phyloP scores from a whole-genome alignment of 1,140 invertebrate species.

The Oncopeltus fasciatus region DNA sequence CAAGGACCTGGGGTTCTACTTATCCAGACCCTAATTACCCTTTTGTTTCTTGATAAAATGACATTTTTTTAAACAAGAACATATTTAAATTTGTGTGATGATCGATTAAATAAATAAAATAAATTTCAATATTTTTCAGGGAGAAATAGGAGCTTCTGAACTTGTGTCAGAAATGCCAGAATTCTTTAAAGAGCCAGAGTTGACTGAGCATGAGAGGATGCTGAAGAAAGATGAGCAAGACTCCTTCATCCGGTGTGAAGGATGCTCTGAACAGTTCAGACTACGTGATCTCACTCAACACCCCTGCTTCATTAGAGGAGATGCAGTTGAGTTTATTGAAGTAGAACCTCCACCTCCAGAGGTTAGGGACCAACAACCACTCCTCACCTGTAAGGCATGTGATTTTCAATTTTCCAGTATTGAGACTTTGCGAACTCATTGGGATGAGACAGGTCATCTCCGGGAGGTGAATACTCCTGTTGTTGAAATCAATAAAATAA shows the following conservation, averaged over 20 bases:
- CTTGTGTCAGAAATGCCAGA: constrained; percentile 10
- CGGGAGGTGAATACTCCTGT: constrained; percentile 14
- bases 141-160: constrained; percentile 6
- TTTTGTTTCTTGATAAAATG: too few species aligned
- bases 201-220: neutral
- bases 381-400: constrained; percentile 15
- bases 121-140: neutral
- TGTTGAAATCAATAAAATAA: constrained; percentile 17
- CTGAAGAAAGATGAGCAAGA: neutral
- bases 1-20: too few species aligned
- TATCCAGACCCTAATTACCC: too few species aligned
- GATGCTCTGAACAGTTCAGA: constrained; percentile 9
- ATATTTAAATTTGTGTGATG: too few species aligned
- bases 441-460: constrained; percentile 16
- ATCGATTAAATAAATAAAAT: too few species aligned
- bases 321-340: neutral
- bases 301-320: constrained; percentile 10
- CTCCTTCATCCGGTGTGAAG: neutral
- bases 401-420: constrained; percentile 10
- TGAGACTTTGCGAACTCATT: constrained; percentile 11
- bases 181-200: constrained; percentile 8
- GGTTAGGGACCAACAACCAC: neutral
- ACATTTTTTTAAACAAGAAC: too few species aligned
- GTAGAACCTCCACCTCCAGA: neutral
- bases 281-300: constrained; percentile 4